Evolutionary conservation across 2,113 vertebrate species (phyloP).

Genomic region (Dipodomys spectabilis): DNA sequence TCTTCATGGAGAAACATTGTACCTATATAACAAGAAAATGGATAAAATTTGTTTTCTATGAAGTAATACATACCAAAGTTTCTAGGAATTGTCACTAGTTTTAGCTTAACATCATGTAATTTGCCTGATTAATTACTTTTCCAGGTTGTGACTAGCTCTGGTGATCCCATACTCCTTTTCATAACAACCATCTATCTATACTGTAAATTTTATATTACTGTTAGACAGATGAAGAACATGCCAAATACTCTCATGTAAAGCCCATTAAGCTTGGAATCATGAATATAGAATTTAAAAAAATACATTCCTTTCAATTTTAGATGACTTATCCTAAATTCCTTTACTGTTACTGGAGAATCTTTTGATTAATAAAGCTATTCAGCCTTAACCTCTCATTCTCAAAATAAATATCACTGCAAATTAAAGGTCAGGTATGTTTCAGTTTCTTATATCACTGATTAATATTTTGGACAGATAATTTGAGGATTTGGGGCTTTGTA

Average conservation of each 20-base stretch:
- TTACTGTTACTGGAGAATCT: neutral
- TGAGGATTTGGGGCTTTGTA: neutral
- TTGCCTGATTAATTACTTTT: neutral
- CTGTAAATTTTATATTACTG: neutral
- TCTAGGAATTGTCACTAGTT: neutral
- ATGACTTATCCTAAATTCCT: neutral
- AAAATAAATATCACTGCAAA: neutral
- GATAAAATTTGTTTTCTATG: accelerated
- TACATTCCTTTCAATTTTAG: neutral
- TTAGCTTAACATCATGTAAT: neutral
- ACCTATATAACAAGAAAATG: neutral
- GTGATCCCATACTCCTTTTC: neutral
- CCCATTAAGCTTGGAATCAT: neutral
- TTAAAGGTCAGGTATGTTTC: neutral
- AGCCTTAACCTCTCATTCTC: neutral
- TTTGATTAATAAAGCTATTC: neutral
- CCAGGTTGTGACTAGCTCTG: neutral
- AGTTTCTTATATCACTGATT: neutral
- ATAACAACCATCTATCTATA: neutral
- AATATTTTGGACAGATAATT: neutral
- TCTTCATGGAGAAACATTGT: neutral
- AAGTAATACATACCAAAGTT: neutral
- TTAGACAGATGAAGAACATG: neutral
- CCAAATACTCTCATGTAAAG: neutral
- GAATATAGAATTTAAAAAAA: neutral